Evolutionary conservation across 2,888 invertebrate species (phyloP), one percentile per base, ranked within the genome.

Genomic region (Digitonthophagus gazella): DNA sequence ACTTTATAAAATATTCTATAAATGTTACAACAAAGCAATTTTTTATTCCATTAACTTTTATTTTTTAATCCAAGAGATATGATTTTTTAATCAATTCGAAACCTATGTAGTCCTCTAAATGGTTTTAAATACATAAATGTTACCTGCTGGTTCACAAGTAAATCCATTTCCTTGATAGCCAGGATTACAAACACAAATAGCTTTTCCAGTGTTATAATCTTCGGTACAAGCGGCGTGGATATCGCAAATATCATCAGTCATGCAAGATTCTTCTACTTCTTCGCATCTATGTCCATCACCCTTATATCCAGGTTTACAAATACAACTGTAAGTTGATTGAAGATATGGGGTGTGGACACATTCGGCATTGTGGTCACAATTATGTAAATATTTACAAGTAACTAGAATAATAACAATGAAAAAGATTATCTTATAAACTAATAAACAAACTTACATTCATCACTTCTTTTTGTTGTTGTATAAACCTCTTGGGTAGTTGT

Each of bases 321-420:
- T 80, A 75, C 86, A 87, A 28, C 85, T 84, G 80, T 93, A 96
- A 11, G 91, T 89, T 3, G 97, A 97, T 1, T 91, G 89, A 5
- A 61, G 61, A 19, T 61, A 61, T 67, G 88, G 87, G 80, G 98
- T 98, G 18, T 65, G 67, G 2, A 70, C 58, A 79, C 97, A 98
- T 61, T 90, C 85, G 0, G 97, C 96, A 76, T 96, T 91, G n/a
- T 84, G 84, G 75, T 95, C 92, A 79, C 98, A 98, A 73, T 91
- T 90, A 79, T 95, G 65, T 11, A 93, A 86, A 28, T 89, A 86
- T 78, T 90, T 88, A 82, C 96, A 96, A 18, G 87, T 86, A 72
- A 88, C 91, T 91, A 84, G 1, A 64, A 15, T 2, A 64, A 2
- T 8, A 20, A 14, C 18, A 67, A 14, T 63, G 4, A 19, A 18